Evolutionary conservation across 2,797 vertebrate genomes (phyloP), one percentile per base, ranked within the genome.

Genomic region (Argentina silus): DNA sequence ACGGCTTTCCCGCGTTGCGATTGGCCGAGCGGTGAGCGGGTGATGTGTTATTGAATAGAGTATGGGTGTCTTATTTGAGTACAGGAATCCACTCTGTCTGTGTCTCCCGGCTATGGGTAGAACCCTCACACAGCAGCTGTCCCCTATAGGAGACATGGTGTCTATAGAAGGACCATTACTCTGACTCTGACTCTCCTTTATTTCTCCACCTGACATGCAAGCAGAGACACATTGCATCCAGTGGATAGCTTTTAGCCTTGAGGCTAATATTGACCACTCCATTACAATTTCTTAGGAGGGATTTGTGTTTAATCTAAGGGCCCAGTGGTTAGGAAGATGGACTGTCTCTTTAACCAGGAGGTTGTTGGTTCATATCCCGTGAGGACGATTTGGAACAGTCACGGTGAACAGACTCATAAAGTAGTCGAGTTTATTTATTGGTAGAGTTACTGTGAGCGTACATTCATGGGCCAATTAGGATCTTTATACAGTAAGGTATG

Each of bases 21-120:
- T 90, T 91, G 90, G 91, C 73, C 62, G 70, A 65, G 74, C 57
- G 0, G 7, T 27, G 69, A 73, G 67, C 76, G 83, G 83, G 87
- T 83, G 78, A 78, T 78, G 74, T 88, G 88, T 87, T 85, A 88
- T 90, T 88, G 87, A 86, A 86, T 47, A 71, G 81, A 85, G 80
- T 70, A 60, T 55, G 59, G 86, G 79, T 60, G 19, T 45, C 8
- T 64, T 64, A 17, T 64, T 19, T 64, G 62, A 47, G 9, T 21
- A 11, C 6, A 65, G 17, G 44, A 14, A 72, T 48, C 51, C 61
- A 62, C 79, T 86, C 71, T 45, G 63, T 82, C 83, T 78, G 63
- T 80, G 83, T 82, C 78, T 17, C 50, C 42, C 36, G 72, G 74
- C 73, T 80, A n/a, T 3, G 79, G 79, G 81, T 76, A 0, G 19